Evolutionary conservation across 2,797 vertebrate species (phyloP).

Genomic region (Glyptemys insculpta): DNA sequence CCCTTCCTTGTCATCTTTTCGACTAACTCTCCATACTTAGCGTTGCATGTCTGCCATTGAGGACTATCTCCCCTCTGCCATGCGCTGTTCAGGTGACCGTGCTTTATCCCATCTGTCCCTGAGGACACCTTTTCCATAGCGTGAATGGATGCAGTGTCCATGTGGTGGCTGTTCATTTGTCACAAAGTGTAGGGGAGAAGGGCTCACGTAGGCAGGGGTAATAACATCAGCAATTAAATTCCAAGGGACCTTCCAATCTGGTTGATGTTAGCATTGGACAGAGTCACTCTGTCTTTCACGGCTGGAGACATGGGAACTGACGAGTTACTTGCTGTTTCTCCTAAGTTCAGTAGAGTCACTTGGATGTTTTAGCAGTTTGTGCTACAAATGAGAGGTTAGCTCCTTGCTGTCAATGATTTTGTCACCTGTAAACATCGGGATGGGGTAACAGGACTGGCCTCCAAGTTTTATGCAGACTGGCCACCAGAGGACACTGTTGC

Average conservation of each 20-base stretch:
- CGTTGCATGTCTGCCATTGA: neutral
- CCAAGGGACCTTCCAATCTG: neutral
- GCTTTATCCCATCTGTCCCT: neutral
- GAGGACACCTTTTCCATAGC: neutral
- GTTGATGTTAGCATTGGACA: neutral
- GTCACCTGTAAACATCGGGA: neutral
- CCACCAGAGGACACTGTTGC: neutral
- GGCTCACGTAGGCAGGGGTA: neutral
- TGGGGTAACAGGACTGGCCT: neutral
- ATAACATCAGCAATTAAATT: neutral
- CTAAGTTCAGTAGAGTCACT: neutral
- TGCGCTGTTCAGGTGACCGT: neutral
- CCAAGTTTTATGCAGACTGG: neutral
- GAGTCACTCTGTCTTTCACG: neutral
- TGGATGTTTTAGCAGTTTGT: neutral
- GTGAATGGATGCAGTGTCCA: neutral
- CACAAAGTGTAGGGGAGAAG: neutral
- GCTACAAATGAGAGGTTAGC: neutral
- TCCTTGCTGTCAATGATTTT: slow-evolving; percentile 6
- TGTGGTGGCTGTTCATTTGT: neutral
- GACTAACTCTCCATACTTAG: neutral
- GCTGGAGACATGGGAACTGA: neutral
- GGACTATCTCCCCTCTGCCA: neutral
- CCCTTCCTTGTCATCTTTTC: neutral
- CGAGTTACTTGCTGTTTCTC: neutral